A percentile compares a stretch with the other conserved stretches of the same genome.
Conservation (phyloP, 2,888 invertebrate species). For the Hesperia comma region DNA sequence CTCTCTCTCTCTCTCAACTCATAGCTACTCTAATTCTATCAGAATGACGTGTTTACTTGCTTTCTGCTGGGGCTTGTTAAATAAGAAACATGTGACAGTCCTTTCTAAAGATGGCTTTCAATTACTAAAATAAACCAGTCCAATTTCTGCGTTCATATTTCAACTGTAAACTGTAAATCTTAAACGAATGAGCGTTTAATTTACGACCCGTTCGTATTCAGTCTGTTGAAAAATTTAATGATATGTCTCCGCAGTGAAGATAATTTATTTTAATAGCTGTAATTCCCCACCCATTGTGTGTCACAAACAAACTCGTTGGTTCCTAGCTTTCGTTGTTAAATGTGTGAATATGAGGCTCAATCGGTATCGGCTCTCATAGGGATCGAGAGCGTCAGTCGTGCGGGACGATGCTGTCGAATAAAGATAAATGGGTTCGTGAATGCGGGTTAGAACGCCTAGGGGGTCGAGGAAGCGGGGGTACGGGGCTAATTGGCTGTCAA, state of each 20-base stretch:
- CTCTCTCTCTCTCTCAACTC: no score
- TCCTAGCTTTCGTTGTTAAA: conserved; percentile 45
- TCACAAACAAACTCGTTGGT: conserved; percentile 55
- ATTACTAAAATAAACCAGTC: conserved; percentile 25
- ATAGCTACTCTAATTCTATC: no score
- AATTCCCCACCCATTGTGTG: conserved; percentile 61
- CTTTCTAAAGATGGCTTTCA: conserved; percentile 14
- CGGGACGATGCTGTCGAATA: conserved; percentile 72
- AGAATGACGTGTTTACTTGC: no score
- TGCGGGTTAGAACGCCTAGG: conserved; percentile 58
- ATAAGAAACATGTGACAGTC: conserved; percentile 10
- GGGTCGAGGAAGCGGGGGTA: conserved; percentile 54
- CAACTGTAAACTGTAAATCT: conserved; percentile 36
- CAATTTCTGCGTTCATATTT: conserved; percentile 36
- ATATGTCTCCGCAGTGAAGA: conserved; percentile 52
- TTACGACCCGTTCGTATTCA: conserved; percentile 44
- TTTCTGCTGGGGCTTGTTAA: no score
- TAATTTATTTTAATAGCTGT: conserved; percentile 62
- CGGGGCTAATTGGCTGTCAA: conserved; percentile 81
- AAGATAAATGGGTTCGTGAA: conserved; percentile 73
- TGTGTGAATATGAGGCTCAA: conserved; percentile 52
- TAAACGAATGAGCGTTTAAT: conserved; percentile 41
- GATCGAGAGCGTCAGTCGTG: conserved; percentile 64
- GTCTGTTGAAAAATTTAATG: conserved; percentile 56
- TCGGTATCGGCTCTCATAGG: conserved; percentile 56